Evolutionary conservation across 2,113 vertebrate genomes (phyloP), one percentile per base, ranked within the genome.

Genomic region (Daphoenositta chrysoptera): DNA sequence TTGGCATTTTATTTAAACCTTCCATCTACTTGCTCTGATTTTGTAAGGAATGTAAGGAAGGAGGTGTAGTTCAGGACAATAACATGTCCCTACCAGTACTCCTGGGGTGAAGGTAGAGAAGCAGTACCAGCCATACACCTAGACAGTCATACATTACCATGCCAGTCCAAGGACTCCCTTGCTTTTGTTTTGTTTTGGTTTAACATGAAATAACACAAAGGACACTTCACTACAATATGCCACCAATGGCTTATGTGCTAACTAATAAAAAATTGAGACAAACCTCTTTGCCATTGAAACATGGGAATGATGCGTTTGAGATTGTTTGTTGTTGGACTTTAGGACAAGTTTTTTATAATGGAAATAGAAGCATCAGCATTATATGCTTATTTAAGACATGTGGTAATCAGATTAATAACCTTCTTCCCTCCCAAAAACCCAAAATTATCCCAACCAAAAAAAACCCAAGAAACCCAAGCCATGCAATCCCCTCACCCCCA

Each of bases 391-490:
- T 45, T 66, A 78, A 66, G 66, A 53, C 33, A 30, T 13, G 18
- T 6, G 7, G 4, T 53, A 37, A 39, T 68, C 21, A 72, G 33
- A 71, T 71, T 66, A 50, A 54, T 78, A 87, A 71, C 21, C 16
- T 56, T 8, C 28, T 37, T 14, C 3, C 5, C 3, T 2, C 3
- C 7, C 3, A 12, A 37, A 70, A 70, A 2, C 28, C 17, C 10
- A 7, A 65, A 65, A 72, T 24, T 1, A 45, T 24, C 15, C 20
- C 10, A 19, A 28, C 11, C 10, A 56, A 45, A 61, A 21, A 48
- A 42, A 15, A 1, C 3, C 7, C 21, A 20, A 28, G 13, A 50
- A 75, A 35, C 23, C 11, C 24, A 37, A 51, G 45, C 16, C 16
- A 10, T 4, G 14, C n/a, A 33, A 47, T 70, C 18, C 27, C 11